A percentile compares a stretch with the other conserved stretches of the same genome.
phyloP scores from a whole-genome alignment of 2,797 vertebrate genomes.

The Anas georgica region DNA sequence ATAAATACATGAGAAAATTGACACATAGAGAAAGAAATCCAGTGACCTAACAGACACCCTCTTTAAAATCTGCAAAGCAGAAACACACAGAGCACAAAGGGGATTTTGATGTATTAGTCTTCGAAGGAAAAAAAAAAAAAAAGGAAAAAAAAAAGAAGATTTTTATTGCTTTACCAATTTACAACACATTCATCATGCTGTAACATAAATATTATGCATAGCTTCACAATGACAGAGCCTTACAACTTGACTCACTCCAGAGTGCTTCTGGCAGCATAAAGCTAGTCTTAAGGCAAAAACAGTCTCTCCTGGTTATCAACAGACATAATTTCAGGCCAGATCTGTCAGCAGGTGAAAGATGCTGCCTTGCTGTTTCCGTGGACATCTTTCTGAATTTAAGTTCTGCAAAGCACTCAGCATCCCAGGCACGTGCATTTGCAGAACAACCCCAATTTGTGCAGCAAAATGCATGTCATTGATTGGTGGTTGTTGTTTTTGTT shows the following conservation, averaged over 20 bases:
- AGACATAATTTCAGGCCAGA: neutral
- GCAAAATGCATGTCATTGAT: neutral
- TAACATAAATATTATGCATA: neutral
- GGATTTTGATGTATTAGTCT: neutral
- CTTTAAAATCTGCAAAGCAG: neutral
- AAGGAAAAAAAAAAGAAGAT: neutral
- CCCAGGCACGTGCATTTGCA: neutral
- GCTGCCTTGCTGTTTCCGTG: neutral
- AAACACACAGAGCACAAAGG: fast-evolving
- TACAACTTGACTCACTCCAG: neutral
- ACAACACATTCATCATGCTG: neutral
- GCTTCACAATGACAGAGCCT: neutral
- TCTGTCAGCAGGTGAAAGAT: neutral
- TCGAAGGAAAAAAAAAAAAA: neutral
- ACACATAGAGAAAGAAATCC: neutral
- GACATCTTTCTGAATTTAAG: neutral
- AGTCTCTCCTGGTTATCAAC: neutral
- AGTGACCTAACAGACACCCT: neutral
- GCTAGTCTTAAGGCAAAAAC: neutral
- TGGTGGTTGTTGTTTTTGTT: neutral
- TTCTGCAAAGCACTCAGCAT: neutral
- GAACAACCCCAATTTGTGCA: fast-evolving
- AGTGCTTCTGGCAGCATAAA: neutral
- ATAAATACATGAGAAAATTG: neutral
- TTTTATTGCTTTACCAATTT: neutral